Percentiles rank a stretch among this genome's conserved stretches.
Evolutionary conservation across 2,797 vertebrate species (phyloP).

Genomic region (Hafferia zeledoni): DNA sequence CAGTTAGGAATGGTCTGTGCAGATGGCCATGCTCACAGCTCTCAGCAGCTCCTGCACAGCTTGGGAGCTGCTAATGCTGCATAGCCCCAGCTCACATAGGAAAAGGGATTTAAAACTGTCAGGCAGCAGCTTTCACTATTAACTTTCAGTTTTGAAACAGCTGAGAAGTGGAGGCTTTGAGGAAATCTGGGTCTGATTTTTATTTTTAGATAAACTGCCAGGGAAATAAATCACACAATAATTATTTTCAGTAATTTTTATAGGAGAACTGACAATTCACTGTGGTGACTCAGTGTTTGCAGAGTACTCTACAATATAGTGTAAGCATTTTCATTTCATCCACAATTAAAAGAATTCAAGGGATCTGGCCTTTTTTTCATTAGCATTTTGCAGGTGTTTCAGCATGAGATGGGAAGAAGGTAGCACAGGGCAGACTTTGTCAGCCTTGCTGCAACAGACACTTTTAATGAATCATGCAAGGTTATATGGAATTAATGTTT

Average conservation of each 20-base stretch:
- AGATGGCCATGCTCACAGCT: fast-evolving
- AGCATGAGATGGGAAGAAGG: not conserved
- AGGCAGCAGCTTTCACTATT: constrained; percentile 5
- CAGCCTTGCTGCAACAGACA: not conserved
- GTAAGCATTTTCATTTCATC: constrained; percentile 1
- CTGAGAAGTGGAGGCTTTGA: constrained; percentile 29
- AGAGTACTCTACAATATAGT: not conserved
- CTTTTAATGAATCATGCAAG: not conserved
- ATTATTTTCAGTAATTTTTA: constrained; percentile 50
- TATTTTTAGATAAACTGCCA: constrained; percentile 53
- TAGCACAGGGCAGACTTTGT: not conserved
- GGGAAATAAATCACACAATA: constrained; percentile 52
- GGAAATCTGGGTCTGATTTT: constrained; percentile 22
- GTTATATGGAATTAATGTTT: not conserved
- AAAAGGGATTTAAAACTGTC: constrained; percentile 2
- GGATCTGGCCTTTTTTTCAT: not conserved
- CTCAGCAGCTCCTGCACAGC: not conserved
- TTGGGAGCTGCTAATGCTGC: not conserved
- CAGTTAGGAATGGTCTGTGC: not conserved
- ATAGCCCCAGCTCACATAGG: not conserved
- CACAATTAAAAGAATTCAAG: not conserved
- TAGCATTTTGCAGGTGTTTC: not conserved
- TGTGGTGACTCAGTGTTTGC: constrained; percentile 25
- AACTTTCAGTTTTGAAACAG: constrained; percentile 38
- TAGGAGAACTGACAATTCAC: not conserved